A percentile compares a stretch with the other conserved stretches of the same genome.
These are phyloP conservation scores for Dreissena polymorpha DNA, from an alignment of 1,140 invertebrate genomes.

Conservation along the genomic window DNA sequence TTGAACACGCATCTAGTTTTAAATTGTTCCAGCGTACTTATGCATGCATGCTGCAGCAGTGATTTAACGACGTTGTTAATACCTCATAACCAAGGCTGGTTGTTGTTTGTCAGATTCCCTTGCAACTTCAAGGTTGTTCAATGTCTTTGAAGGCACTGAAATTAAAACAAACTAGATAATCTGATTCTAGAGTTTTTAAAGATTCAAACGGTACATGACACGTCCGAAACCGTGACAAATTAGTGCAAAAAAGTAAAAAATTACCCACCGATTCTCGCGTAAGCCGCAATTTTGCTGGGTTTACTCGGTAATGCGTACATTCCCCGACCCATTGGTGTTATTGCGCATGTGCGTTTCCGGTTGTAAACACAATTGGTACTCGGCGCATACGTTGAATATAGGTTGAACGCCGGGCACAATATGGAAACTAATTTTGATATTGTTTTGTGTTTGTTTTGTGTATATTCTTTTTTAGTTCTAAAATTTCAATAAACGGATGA, in stretches of 20 bases:
- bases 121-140: constrained; percentile 63
- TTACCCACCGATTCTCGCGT: constrained; percentile 64
- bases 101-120: constrained; percentile 48
- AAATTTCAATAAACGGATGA: too few relatives aligned
- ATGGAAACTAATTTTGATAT: too few relatives aligned
- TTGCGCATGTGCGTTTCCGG: constrained; percentile 36
- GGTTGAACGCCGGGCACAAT: too few relatives aligned
- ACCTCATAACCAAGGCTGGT: constrained; percentile 60
- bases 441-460: too few relatives aligned
- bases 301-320: constrained; percentile 68
- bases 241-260: constrained; percentile 25
- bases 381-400: too few relatives aligned
- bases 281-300: constrained; percentile 66
- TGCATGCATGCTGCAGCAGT: constrained; percentile 38
- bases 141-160: constrained; percentile 61
- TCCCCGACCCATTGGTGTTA: constrained; percentile 58
- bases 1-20: neutral
- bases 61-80: neutral
- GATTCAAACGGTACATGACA: constrained; percentile 14
- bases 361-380: neutral
- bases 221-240: constrained; percentile 1
- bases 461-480: too few relatives aligned
- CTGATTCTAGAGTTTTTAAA: constrained; percentile 18
- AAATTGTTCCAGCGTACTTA: neutral
- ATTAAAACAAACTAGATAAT: constrained; percentile 37